Conservation (phyloP, 2,113 vertebrate genomes). For the Lathamus discolor region DNA sequence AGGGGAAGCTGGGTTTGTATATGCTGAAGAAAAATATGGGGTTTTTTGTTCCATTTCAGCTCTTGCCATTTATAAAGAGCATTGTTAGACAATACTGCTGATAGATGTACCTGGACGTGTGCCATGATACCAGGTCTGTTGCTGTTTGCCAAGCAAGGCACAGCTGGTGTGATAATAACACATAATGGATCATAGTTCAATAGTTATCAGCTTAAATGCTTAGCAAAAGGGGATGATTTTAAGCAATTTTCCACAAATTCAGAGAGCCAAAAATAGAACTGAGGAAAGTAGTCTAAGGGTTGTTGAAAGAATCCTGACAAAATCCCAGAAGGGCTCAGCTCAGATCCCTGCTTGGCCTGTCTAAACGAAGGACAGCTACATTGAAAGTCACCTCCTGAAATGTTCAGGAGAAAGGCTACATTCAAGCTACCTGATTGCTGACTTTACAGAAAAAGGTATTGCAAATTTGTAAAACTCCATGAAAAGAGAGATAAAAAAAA, state of each 20-base stretch:
- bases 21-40: not conserved
- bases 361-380: not conserved
- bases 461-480: not conserved
- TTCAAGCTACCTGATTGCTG: not conserved
- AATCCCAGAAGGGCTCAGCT: not conserved
- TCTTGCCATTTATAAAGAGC: not conserved
- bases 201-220: not conserved
- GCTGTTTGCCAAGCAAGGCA: conserved; percentile 1
- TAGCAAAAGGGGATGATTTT: conserved; percentile 15
- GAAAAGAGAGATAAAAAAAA: not conserved
- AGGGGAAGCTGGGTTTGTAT: not conserved
- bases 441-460: not conserved
- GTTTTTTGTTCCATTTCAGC: not conserved
- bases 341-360: not conserved
- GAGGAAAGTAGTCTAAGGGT: not conserved
- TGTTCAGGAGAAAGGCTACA: not conserved
- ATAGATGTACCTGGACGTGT: not conserved
- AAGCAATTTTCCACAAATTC: conserved; percentile 2
- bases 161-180: not conserved
- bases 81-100: not conserved
- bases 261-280: not conserved
- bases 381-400: not conserved
- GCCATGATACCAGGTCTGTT: not conserved
- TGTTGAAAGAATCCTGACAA: not conserved
- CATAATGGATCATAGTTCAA: not conserved